These are phyloP conservation scores for Gallinago undulata DNA, from an alignment of 2,113 vertebrate species.

Conservation along the genomic window DNA sequence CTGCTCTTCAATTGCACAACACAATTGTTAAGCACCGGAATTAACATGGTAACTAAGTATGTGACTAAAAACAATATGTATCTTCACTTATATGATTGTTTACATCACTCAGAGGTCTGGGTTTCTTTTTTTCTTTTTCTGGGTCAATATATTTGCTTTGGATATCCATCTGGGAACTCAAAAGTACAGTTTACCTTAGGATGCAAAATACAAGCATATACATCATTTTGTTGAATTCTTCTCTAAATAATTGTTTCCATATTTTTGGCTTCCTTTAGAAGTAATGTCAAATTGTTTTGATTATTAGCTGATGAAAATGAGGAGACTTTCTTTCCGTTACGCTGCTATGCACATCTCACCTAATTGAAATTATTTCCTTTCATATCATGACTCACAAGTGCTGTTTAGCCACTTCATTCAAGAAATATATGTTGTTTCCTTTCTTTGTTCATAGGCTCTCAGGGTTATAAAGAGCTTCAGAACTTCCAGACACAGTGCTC, in stretches of 20 bases:
- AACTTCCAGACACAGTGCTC: neutral
- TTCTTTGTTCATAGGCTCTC: neutral
- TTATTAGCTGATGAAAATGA: conserved; percentile 77
- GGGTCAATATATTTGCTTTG: neutral
- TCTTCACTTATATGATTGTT: neutral
- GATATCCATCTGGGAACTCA: conserved; percentile 32
- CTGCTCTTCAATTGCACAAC: conserved; percentile 10
- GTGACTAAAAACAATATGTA: neutral
- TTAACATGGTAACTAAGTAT: neutral
- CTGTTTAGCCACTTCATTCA: conserved; percentile 65
- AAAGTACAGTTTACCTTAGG: conserved; percentile 62
- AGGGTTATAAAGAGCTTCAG: neutral
- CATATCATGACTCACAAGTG: conserved; percentile 42
- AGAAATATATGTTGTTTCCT: conserved; percentile 12
- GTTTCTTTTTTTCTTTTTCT: neutral
- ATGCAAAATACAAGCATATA: conserved; percentile 59
- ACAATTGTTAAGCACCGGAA: neutral
- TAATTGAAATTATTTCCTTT: conserved; percentile 72
- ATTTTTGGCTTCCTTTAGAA: conserved; percentile 70
- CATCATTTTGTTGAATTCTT: conserved; percentile 56
- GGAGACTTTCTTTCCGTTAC: conserved; percentile 38
- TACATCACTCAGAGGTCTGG: neutral
- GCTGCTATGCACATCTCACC: conserved; percentile 63
- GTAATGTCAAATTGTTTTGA: conserved; percentile 71
- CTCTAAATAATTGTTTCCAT: conserved; percentile 74